These are phyloP conservation scores for Meta bourneti DNA, from an alignment of 2,888 invertebrate species.

Conservation along the genomic window DNA sequence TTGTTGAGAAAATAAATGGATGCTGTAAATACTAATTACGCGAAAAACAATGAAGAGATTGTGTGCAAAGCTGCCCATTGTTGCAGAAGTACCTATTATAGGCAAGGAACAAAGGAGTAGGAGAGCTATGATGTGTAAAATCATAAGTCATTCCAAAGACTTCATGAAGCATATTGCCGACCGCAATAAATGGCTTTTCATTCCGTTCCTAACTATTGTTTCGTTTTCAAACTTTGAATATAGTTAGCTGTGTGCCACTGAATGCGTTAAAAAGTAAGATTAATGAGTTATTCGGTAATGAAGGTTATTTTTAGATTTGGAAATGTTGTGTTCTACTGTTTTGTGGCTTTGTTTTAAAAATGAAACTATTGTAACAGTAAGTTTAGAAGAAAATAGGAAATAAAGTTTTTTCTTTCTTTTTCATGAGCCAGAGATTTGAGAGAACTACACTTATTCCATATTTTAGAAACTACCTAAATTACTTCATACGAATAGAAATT, in stretches of 20 bases:
- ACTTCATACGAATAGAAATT: too few species aligned
- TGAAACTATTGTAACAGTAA: not conserved
- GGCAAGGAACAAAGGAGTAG: not conserved
- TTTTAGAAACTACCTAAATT: too few species aligned
- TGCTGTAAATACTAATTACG: slow-evolving; percentile 44
- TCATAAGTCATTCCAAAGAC: slow-evolving; percentile 18
- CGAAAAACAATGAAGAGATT: slow-evolving; percentile 14
- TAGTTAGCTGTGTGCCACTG: not conserved
- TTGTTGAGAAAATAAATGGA: slow-evolving; percentile 33
- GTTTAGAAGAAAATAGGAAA: too few species aligned
- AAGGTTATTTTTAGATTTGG: not conserved
- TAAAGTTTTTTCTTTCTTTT: too few species aligned
- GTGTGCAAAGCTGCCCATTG: slow-evolving; percentile 1
- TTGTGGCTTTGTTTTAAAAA: not conserved
- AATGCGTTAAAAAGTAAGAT: not conserved
- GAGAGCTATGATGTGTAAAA: not conserved
- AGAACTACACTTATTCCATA: too few species aligned
- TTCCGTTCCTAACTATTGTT: not conserved
- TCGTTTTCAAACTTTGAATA: not conserved
- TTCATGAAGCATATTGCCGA: slow-evolving; percentile 5
- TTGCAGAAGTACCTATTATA: slow-evolving; percentile 43
- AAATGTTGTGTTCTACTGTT: not conserved
- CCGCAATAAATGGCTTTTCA: not conserved
- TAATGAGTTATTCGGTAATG: not conserved
- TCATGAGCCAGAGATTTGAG: too few species aligned